Evolutionary conservation across 2,113 vertebrate species (phyloP), one percentile per base, ranked within the genome.

Genomic region (Martes martes): DNA sequence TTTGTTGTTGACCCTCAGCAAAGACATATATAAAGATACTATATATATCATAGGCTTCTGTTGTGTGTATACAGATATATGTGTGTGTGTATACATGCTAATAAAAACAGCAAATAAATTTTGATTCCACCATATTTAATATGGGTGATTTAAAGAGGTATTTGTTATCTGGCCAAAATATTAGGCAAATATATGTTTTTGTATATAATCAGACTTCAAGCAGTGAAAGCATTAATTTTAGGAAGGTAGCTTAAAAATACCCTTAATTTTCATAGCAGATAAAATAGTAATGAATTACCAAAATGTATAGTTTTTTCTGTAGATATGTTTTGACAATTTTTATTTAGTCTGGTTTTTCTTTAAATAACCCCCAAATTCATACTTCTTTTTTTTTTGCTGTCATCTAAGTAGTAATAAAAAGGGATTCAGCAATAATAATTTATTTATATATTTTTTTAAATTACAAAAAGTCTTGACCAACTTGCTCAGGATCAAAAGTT

Each of bases 151-250:
- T 79, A 87, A 55, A 94, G 42, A 94, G 61, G 87, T 87, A 33
- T 74, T 94, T 83, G 9, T 80, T 87, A 93, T 61, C 31, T 52
- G 95, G 39, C 50, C 67, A 94, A 87, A 94, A 87, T 89, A 73
- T 82, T 87, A 76, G 21, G 45, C 8, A 94, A 80, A 92, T 73
- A 45, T 52, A 57, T 76, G 15, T 50, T 11, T 78, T 93, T 93
- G 47, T 81, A 1, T 76, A 86, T 95, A 79, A 74, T 94, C 47
- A 86, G 33, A 95, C 23, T 89, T 98, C 21, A 82, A 82, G 26
- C 91, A 89, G 39, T 89, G 50, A 88, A 4, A 95, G 5, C 47
- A 92, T 88, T 97, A 91, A 55, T 94, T 95, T 96, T 57, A 89
- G n/a, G n/a, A 95, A 65, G 6, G 6, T 92, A 13, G n/a, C 33